Evolutionary conservation across 92 coral and sea anemone species (phyloP).

Genomic region (Meandrina meandrites): DNA sequence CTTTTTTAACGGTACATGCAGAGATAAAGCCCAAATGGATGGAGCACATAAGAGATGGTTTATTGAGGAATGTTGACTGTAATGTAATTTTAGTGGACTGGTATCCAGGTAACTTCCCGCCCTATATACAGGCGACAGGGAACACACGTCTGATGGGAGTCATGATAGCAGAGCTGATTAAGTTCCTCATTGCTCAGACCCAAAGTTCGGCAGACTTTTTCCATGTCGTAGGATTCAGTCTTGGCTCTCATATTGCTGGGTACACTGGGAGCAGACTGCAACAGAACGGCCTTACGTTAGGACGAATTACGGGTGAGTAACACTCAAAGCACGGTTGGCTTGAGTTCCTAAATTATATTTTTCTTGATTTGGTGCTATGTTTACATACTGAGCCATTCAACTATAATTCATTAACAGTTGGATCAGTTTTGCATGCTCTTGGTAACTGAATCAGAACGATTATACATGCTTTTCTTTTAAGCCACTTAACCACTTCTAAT

Average conservation of each 20-base stretch:
- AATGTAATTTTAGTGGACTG: constrained; percentile 63
- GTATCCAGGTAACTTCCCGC: constrained; percentile 27
- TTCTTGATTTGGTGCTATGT: not conserved
- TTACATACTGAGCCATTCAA: not conserved
- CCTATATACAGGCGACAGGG: constrained; percentile 53
- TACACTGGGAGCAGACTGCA: constrained; percentile 56
- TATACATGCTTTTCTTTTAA: not conserved
- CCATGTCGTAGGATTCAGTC: constrained; percentile 70
- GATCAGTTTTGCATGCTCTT: no score
- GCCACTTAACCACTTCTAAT: no score
- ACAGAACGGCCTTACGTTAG: constrained; percentile 27
- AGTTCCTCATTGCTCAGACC: constrained; percentile 47
- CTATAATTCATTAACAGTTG: not conserved
- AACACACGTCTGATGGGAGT: constrained; percentile 80
- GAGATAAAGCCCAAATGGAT: constrained; percentile 46
- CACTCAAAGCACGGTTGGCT: not conserved
- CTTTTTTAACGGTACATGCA: not conserved
- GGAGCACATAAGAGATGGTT: constrained; percentile 49
- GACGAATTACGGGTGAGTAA: constrained; percentile 55
- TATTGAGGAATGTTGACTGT: constrained; percentile 43
- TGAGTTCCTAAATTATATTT: not conserved
- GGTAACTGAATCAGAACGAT: not conserved
- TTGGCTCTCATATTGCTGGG: constrained; percentile 72
- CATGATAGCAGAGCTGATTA: constrained; percentile 57
- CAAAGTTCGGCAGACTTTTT: constrained; percentile 30